Conservation (phyloP, 2,888 invertebrate genomes). For the Chaitophorus viminalis region DNA sequence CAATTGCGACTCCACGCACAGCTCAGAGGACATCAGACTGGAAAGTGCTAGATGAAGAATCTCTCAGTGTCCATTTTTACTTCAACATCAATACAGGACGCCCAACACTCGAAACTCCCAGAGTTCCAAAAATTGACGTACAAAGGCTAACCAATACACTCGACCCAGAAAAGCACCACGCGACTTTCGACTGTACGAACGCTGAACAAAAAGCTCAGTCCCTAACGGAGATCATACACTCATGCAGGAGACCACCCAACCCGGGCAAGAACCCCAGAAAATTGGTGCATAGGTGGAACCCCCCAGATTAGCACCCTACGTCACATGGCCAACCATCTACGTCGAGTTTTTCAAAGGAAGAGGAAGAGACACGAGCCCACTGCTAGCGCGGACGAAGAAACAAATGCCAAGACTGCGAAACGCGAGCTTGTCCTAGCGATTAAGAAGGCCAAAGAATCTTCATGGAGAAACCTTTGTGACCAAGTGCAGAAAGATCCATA, state of each 20-base stretch:
- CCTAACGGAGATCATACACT: neutral
- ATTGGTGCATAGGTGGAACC: slow-evolving; percentile 5
- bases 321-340: neutral
- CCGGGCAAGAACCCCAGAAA: neutral
- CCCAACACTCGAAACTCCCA: neutral
- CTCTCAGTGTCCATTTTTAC: neutral
- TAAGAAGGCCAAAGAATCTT: neutral
- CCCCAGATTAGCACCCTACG: neutral
- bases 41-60: neutral
- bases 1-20: neutral
- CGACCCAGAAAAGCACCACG: fast-evolving
- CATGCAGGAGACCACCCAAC: neutral
- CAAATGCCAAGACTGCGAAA: neutral
- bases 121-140: neutral
- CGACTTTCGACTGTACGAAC: too few species aligned
- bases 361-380: neutral
- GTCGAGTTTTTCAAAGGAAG: neutral
- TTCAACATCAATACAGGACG: neutral
- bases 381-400: neutral
- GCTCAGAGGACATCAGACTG: neutral
- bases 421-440: neutral
- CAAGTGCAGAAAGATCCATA: neutral
- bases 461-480: neutral
- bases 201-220: neutral
- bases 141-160: neutral